phyloP scores from a whole-genome alignment of 2,797 vertebrate genomes.

The Cuculus canorus region DNA sequence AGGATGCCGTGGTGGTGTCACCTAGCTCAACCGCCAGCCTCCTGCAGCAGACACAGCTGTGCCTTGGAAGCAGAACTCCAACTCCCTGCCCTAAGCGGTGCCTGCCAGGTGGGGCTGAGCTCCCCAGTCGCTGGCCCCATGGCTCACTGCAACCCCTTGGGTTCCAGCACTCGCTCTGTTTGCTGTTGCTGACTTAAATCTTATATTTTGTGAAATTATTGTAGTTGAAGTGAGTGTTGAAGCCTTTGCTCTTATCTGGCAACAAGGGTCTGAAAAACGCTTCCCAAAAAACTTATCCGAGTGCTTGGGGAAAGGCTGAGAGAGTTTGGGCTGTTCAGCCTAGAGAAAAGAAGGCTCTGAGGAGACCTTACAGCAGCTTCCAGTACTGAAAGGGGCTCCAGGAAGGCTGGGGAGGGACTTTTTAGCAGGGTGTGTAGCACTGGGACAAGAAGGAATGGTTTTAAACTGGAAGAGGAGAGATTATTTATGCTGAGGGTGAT shows the following conservation, averaged over 20 bases:
- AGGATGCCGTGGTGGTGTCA: not conserved
- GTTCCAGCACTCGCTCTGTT: not conserved
- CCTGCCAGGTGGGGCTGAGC: not conserved
- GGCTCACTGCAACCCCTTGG: not conserved
- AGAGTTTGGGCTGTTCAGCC: too few relatives aligned
- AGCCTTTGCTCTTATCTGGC: not conserved
- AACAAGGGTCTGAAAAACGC: not conserved
- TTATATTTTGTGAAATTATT: not conserved
- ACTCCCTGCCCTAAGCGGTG: accelerated
- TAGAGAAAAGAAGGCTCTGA: too few relatives aligned
- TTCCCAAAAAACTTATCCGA: too few relatives aligned
- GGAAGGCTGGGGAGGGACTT: too few relatives aligned
- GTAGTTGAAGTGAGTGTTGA: not conserved
- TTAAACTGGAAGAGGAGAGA: too few relatives aligned
- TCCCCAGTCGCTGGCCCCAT: accelerated
- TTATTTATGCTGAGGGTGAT: too few relatives aligned
- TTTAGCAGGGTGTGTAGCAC: too few relatives aligned
- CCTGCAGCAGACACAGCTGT: not conserved
- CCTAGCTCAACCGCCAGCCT: not conserved
- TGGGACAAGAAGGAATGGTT: too few relatives aligned
- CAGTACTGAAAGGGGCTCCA: too few relatives aligned
- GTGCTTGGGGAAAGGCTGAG: too few relatives aligned
- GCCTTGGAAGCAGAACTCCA: not conserved
- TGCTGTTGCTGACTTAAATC: not conserved
- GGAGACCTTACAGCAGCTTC: too few relatives aligned